Base-by-base conservation (phyloP, 2,888 invertebrate genomes). In the Clanis bilineata region DNA sequence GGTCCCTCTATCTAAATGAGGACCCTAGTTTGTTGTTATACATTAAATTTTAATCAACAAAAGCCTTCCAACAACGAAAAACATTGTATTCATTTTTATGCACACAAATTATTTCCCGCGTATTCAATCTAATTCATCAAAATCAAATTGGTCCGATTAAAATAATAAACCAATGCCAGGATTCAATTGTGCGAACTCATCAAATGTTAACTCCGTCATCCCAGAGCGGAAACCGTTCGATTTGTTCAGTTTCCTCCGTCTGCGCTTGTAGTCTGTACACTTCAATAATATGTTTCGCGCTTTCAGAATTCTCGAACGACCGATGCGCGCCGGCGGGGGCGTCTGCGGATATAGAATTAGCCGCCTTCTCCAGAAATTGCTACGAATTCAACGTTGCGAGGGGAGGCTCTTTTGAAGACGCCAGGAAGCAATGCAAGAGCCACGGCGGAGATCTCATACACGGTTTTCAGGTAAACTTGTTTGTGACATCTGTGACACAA, bases 381-480 rank as follows among this genome's bases (percentile, higher is more conserved):
- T 98, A 97, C 83, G 97, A 98, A 81, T 97, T 98, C 80, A 95
- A 96, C 71, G 95, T 96, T 23, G 95, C 94, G 54, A 95, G 95
- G 69, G 97, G 97, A 1, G 96, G 95, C 54, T 96, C 96, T 39
- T 98, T 97, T 79, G 95, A 95, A 56, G 95, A 96, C 61, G 97
- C 98, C 0, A 93, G 96, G 61, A 92, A 93, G 60, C 95, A 96
- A 75, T 98, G 98, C 80, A 93, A 94, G 69, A 90, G 94, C 5
- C 94, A 95, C 60, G 96, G 96, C 69, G 95, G 96, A 0, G 96
- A 96, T 73, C 87, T 96, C 65, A 95, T 95, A 57, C 95, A 96
- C 68, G 94, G 94, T 7, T 95, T 95, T 79, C 93, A 93, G 89
- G 94, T 94, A 73, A 60, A 38, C 36, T 36, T 36, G 6, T 25